Evolutionary conservation across 2,113 vertebrate species (phyloP), one percentile per base, ranked within the genome.

Genomic region (Cyrtonyx montezumae): DNA sequence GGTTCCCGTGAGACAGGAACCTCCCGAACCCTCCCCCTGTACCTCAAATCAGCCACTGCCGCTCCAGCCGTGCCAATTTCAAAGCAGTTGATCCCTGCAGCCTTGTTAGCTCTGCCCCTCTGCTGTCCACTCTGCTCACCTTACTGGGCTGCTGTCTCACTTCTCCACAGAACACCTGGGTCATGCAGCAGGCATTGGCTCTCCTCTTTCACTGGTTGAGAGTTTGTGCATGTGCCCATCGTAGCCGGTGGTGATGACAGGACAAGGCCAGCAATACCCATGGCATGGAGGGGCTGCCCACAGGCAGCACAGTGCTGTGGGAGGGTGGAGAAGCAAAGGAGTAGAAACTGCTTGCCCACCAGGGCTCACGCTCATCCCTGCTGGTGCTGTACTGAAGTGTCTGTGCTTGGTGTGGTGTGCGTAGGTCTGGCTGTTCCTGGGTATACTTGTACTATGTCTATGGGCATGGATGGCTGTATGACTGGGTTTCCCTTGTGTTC

Each of bases 401-500:
- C 16, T 79, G 76, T 85, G 82, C 36, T 37, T 93, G 77, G 43
- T 87, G 87, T 91, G 75, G 22, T 77, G 76, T 74, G 76, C 0
- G 2, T 96, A 94, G 59, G 17, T 90, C 55, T 1, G 4, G 12
- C 58, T 95, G 86, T 9, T 25, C 43, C 51, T 93, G 90, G 74
- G 43, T 81, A 67, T 13, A 5, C 42, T 59, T 89, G 84, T 80
- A n/a, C 42, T 83, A 73, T 92, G 84, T 58, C 43, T 43, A 55
- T 14, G 37, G 37, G 37, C 37, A 9, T 37, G 37, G 37, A 61
- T 59, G 68, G n/a, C 37, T 53, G 69, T 12, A 70, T 91, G 95
- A n/a, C 40, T 95, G 90, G 43, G 36, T 85, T 43, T 86, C 32
- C 79, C 84, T 94, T 97, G 91, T 91, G 67, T 94, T 95, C 95